These are phyloP conservation scores for Acanthopagrus latus DNA, from an alignment of 2,797 vertebrate species.

Conservation along the genomic window DNA sequence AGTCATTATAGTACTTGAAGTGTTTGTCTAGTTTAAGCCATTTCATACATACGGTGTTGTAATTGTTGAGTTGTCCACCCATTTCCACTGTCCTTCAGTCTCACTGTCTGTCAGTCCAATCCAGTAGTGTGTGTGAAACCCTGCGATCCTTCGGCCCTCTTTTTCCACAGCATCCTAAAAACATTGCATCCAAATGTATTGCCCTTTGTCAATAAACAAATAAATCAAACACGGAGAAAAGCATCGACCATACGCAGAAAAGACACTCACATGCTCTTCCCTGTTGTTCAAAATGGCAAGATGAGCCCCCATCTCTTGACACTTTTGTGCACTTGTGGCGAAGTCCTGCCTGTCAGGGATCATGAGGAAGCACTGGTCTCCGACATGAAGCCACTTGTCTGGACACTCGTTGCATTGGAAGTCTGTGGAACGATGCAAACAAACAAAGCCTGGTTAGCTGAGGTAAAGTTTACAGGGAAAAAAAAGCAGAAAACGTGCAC, in stretches of 20 bases:
- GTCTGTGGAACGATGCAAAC: conserved; percentile 6
- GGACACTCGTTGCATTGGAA: conserved; percentile 34
- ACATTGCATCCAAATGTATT: background rate
- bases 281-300: conserved; percentile 52
- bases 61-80: conserved; percentile 35
- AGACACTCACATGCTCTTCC: conserved; percentile 42
- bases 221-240: background rate
- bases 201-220: background rate
- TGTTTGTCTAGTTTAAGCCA: no score
- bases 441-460: background rate
- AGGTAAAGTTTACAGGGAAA: background rate
- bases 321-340: background rate
- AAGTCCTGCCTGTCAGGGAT: background rate
- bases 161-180: conserved; percentile 43
- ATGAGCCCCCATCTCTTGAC: conserved; percentile 17
- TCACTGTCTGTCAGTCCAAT: conserved; percentile 47
- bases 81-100: conserved; percentile 46
- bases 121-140: conserved; percentile 29
- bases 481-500: background rate
- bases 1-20: background rate
- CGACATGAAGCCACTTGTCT: conserved; percentile 19
- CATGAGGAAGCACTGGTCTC: conserved; percentile 41
- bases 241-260: background rate
- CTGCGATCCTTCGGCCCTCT: conserved; percentile 21
- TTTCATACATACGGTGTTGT: conserved; percentile 29